A percentile compares a stretch with the other conserved stretches of the same genome.
Conservation (phyloP, 2,888 invertebrate genomes). For the Rotaria macrura region DNA sequence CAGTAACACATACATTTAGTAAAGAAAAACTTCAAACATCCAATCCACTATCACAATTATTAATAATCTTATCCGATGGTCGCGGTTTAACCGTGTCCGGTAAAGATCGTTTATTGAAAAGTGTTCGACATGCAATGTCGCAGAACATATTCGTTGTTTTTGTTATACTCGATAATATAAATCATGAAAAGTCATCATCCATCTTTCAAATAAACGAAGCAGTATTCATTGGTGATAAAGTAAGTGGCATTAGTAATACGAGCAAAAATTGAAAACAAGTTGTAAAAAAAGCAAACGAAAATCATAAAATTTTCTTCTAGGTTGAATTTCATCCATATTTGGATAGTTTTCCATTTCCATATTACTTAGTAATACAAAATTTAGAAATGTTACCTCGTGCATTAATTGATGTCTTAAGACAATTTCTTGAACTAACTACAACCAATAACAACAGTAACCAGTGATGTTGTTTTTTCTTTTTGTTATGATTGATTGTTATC, state of each 20-base stretch:
- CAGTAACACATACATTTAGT: slow-evolving; percentile 13
- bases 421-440: slow-evolving; percentile 83
- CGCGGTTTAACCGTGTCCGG: slow-evolving; percentile 66
- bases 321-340: slow-evolving; percentile 67
- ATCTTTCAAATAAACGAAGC: slow-evolving; percentile 10
- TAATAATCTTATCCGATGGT: slow-evolving; percentile 88
- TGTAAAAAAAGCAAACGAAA: slow-evolving; percentile 13
- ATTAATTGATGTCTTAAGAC: slow-evolving; percentile 83
- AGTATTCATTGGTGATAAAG: not conserved
- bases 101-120: slow-evolving; percentile 63
- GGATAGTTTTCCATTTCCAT: slow-evolving; percentile 92
- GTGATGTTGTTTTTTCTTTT: not conserved
- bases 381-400: slow-evolving; percentile 75
- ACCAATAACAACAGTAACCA: not conserved
- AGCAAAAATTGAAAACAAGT: too few relatives aligned
- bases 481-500: not conserved
- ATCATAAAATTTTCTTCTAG: not conserved
- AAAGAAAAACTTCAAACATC: slow-evolving; percentile 4
- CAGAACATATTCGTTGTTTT: slow-evolving; percentile 83
- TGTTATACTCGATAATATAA: slow-evolving; percentile 74
- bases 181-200: not conserved
- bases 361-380: slow-evolving; percentile 83
- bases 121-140: slow-evolving; percentile 69
- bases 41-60: slow-evolving; percentile 58
- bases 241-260: too few relatives aligned